Conservation (phyloP, 2,888 invertebrate species). For the Scaptomyza cyrtandrae region DNA sequence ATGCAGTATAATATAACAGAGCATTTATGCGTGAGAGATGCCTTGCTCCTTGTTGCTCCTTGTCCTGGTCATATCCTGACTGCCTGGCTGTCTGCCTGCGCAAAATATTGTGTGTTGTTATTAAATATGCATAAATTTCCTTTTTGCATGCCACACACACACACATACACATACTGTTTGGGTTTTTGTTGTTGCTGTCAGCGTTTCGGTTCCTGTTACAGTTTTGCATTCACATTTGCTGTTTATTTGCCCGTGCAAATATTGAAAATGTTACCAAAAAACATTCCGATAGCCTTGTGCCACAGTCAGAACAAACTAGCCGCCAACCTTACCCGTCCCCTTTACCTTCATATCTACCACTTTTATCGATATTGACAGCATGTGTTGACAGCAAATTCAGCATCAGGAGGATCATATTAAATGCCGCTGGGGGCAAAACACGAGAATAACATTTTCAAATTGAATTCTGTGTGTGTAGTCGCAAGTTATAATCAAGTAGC, state of each 20-base stretch:
- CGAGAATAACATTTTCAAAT: not conserved
- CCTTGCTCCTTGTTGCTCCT: conserved; percentile 60
- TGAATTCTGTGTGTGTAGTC: no score
- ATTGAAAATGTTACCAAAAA: conserved; percentile 65
- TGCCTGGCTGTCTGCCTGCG: conserved; percentile 22
- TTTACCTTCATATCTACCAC: not conserved
- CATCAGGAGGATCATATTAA: conserved; percentile 18
- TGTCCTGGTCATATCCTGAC: not conserved
- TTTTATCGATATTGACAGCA: conserved; percentile 1
- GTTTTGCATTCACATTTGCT: conserved; percentile 70
- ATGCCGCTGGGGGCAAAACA: conserved; percentile 14
- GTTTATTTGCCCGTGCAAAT: conserved; percentile 72
- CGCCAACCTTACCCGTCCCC: not conserved
- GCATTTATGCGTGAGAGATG: conserved; percentile 76
- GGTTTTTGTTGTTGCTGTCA: conserved; percentile 29
- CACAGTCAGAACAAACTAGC: conserved; percentile 1
- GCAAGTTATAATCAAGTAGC: no score
- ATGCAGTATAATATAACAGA: conserved; percentile 49
- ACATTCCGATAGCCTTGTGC: conserved; percentile 11
- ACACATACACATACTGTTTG: not conserved
- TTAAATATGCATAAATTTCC: conserved; percentile 77
- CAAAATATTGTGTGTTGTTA: conserved; percentile 66
- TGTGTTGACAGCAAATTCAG: conserved; percentile 35
- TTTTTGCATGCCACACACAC: conserved; percentile 48
- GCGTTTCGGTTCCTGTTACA: conserved; percentile 31